A percentile compares a stretch with the other conserved stretches of the same genome.
phyloP scores from a whole-genome alignment of 2,113 vertebrate species.

The Numenius arquata region DNA sequence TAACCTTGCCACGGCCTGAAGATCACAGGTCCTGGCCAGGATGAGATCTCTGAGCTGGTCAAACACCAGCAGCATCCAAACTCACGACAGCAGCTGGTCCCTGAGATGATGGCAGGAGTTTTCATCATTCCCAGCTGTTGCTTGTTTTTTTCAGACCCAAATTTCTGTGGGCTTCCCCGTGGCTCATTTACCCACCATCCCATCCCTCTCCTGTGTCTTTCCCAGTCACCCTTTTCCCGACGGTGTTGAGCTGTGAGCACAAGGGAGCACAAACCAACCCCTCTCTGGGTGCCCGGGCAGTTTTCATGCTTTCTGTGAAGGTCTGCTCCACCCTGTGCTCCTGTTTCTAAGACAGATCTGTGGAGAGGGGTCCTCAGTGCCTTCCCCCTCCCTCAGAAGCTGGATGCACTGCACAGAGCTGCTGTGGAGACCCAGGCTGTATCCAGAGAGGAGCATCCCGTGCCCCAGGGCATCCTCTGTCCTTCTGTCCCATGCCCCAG shows the following conservation, averaged over 20 bases:
- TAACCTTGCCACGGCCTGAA: background rate
- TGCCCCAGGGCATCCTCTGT: background rate
- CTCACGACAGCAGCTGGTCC: background rate
- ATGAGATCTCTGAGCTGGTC: background rate
- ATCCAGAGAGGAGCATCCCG: background rate
- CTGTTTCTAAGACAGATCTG: fast-evolving
- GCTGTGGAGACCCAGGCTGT: background rate
- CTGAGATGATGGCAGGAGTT: background rate
- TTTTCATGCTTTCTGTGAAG: background rate
- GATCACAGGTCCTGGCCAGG: background rate
- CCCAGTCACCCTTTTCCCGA: background rate
- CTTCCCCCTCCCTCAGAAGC: background rate
- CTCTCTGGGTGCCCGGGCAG: background rate
- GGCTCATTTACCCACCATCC: no score
- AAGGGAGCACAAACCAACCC: background rate
- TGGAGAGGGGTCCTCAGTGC: no score
- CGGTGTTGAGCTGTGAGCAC: background rate
- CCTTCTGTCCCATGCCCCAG: background rate
- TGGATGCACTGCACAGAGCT: background rate
- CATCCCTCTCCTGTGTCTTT: background rate
- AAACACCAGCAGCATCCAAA: background rate
- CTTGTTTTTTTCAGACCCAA: background rate
- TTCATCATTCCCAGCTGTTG: background rate
- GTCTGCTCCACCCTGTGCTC: background rate
- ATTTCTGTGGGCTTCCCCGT: background rate